phyloP scores from a whole-genome alignment of 2,888 invertebrate genomes.

The Electrophaes corylata region DNA sequence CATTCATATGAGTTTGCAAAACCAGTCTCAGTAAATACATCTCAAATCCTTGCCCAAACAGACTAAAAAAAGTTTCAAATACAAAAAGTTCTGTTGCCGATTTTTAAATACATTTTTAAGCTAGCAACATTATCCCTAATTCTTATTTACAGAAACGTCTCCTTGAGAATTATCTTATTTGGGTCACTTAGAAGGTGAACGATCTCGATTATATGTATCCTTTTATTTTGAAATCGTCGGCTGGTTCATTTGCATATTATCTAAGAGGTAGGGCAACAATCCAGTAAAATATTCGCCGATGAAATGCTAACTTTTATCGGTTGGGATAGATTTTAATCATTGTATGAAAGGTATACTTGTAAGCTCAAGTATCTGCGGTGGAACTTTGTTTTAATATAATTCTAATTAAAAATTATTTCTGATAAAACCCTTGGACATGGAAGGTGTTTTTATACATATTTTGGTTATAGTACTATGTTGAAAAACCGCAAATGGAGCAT shows the following conservation, averaged over 20 bases:
- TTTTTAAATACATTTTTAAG: conserved; percentile 51
- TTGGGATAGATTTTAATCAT: conserved; percentile 52
- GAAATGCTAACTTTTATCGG: conserved; percentile 70
- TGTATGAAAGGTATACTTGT: conserved; percentile 44
- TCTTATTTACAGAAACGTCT: conserved; percentile 72
- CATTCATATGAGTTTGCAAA: conserved; percentile 43
- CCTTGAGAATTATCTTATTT: conserved; percentile 73
- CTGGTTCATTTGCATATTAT: conserved; percentile 78
- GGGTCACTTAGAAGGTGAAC: conserved; percentile 76
- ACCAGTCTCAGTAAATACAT: conserved; percentile 27
- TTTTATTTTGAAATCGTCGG: conserved; percentile 75
- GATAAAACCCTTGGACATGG: conserved; percentile 9
- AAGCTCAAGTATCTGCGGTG: conserved; percentile 40
- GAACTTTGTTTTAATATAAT: conserved; percentile 17
- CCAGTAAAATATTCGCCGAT: conserved; percentile 75
- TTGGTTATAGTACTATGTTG: no score
- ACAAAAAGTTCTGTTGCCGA: conserved; percentile 38
- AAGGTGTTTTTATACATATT: no score
- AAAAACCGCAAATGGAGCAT: no score
- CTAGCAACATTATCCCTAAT: conserved; percentile 75
- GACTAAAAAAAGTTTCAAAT: conserved; percentile 23
- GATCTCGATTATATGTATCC: conserved; percentile 69
- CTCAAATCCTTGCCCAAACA: conserved; percentile 24
- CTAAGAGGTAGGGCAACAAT: conserved; percentile 72
- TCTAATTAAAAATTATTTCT: conserved; percentile 26